phyloP scores from a whole-genome alignment of 2,797 vertebrate genomes.

The Danio tinwini region DNA sequence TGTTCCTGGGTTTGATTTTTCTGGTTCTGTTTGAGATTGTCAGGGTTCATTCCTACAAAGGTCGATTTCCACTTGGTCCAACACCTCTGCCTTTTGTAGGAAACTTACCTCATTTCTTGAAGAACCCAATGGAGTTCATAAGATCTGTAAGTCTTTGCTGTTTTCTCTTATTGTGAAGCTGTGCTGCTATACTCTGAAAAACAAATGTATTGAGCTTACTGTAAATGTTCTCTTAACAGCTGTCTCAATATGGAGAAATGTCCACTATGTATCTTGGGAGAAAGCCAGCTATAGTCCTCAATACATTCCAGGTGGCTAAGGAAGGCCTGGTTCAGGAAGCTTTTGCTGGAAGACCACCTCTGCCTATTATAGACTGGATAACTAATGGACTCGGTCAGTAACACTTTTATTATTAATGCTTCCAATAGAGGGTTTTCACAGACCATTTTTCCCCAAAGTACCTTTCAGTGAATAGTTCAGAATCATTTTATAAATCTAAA shows the following conservation, averaged over 20 bases:
- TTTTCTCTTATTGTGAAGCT: background rate
- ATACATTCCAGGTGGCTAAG: conserved; percentile 40
- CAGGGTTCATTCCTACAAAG: conserved; percentile 25
- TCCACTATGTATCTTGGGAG: conserved; percentile 8
- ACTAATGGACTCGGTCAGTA: conserved; percentile 43
- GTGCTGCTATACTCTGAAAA: too few relatives aligned
- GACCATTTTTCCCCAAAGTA: too few relatives aligned
- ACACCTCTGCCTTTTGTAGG: conserved; percentile 50
- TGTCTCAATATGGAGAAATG: conserved; percentile 56
- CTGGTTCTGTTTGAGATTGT: conserved; percentile 50
- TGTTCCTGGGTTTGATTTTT: conserved; percentile 32
- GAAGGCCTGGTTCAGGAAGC: conserved; percentile 43
- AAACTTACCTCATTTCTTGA: conserved; percentile 8
- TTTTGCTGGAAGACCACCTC: conserved; percentile 43
- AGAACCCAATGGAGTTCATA: background rate
- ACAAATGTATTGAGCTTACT: background rate
- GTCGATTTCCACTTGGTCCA: conserved; percentile 47
- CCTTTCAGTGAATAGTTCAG: too few relatives aligned
- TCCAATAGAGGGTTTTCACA: too few relatives aligned
- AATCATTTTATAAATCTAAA: too few relatives aligned
- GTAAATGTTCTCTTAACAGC: background rate
- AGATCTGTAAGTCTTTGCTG: conserved; percentile 40
- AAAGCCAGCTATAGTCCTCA: conserved; percentile 31
- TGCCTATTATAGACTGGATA: conserved; percentile 36
- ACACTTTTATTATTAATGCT: too few relatives aligned